Evolutionary conservation across 2,113 vertebrate genomes (phyloP).

Genomic region (Passer montanus): DNA sequence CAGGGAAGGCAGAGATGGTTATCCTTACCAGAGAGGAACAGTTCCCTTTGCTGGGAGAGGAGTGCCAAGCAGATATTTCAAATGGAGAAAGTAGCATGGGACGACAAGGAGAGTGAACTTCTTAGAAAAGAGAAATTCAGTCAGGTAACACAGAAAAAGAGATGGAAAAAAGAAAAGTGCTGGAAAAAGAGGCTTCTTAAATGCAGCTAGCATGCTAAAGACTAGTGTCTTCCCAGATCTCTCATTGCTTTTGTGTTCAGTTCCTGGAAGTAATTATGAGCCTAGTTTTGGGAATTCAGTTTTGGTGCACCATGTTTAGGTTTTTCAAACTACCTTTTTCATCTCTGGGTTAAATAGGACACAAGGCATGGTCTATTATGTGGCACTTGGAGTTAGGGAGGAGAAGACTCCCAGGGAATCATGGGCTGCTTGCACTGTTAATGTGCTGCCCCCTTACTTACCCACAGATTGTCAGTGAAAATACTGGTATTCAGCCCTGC

Average conservation of each 20-base stretch:
- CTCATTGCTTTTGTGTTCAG: neutral
- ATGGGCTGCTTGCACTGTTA: neutral
- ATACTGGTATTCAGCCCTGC: neutral
- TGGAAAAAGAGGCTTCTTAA: neutral
- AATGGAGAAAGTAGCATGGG: neutral
- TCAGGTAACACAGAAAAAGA: neutral
- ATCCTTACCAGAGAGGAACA: neutral
- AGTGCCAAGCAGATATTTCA: neutral
- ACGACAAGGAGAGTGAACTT: rapidly evolving
- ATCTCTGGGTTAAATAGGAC: neutral
- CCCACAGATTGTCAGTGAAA: neutral
- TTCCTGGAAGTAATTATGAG: neutral
- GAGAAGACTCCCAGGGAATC: neutral
- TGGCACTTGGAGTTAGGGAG: neutral
- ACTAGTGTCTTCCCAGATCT: neutral
- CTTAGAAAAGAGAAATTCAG: neutral
- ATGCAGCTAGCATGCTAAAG: neutral
- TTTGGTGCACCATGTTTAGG: neutral
- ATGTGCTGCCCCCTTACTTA: neutral
- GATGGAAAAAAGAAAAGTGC: neutral
- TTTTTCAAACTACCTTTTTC: neutral
- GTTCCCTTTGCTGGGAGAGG: neutral
- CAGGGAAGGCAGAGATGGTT: neutral
- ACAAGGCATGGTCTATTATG: neutral
- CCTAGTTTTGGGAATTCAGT: neutral